Evolutionary conservation across 2,888 invertebrate species (phyloP).

Genomic region (Drosophila histrio): DNA sequence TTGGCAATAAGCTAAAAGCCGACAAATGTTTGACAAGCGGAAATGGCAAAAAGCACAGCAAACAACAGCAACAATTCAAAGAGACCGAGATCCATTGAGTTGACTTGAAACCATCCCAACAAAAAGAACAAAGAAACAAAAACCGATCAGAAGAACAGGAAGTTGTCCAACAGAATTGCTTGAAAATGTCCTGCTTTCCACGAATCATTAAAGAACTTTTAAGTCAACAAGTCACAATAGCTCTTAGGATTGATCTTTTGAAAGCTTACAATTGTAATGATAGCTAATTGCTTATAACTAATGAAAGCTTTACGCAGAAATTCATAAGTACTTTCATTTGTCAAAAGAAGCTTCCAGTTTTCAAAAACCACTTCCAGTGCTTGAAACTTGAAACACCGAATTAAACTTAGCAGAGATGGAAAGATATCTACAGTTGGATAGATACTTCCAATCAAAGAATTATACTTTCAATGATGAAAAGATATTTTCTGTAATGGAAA

Average conservation of each 20-base stretch:
- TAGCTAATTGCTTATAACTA: too few relatives aligned
- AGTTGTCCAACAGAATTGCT: background rate
- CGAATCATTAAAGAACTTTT: background rate
- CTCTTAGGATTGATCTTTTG: background rate
- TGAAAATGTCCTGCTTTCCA: conserved; percentile 11
- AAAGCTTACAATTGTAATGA: background rate
- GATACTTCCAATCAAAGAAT: too few relatives aligned
- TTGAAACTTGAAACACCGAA: too few relatives aligned
- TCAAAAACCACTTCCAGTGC: background rate
- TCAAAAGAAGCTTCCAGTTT: background rate
- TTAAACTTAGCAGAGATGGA: too few relatives aligned
- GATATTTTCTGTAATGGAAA: background rate
- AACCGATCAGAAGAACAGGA: conserved; percentile 23
- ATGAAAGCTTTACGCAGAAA: too few relatives aligned
- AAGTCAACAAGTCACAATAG: background rate
- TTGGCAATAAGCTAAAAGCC: conserved; percentile 77
- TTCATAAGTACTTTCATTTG: too few relatives aligned
- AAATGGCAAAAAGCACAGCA: conserved; percentile 63
- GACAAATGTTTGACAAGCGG: conserved; percentile 77
- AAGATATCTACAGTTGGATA: too few relatives aligned
- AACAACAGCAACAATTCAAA: conserved; percentile 31
- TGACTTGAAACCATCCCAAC: conserved; percentile 1
- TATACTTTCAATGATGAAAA: too few relatives aligned
- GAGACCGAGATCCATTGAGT: background rate
- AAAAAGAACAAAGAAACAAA: background rate